Conservation (phyloP, 2,113 vertebrate species). For the Prinia subflava region DNA sequence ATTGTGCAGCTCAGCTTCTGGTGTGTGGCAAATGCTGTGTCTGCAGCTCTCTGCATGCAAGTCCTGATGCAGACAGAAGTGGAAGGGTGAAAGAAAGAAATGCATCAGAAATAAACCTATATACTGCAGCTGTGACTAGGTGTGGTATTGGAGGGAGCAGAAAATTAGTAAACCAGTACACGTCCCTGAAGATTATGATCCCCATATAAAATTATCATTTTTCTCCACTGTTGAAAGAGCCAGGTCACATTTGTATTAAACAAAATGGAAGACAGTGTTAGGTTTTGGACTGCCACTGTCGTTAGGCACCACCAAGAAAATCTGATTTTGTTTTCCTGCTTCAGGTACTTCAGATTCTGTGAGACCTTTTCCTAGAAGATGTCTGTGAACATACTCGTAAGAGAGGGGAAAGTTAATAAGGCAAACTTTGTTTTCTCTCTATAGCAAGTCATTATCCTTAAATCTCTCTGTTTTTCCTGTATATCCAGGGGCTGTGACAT, state of each 20-base stretch:
- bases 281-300: not conserved
- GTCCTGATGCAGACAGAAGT: not conserved
- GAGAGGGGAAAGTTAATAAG: not conserved
- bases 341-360: not conserved
- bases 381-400: not conserved
- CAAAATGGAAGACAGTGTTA: not conserved
- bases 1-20: not conserved
- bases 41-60: not conserved
- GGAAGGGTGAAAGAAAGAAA: not conserved
- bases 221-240: not conserved
- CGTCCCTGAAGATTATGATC: not conserved
- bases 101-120: not conserved
- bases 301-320: not conserved
- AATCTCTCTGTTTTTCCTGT: not conserved
- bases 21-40: accelerated
- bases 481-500: not conserved
- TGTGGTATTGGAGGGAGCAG: not conserved
- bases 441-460: not conserved
- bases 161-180: not conserved
- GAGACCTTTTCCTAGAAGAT: not conserved
- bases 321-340: not conserved
- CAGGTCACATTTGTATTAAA: not conserved
- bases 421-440: not conserved
- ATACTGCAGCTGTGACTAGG: not conserved
- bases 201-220: not conserved